Conservation (phyloP, 2,888 invertebrate species). For the Notodonta ziczac region DNA sequence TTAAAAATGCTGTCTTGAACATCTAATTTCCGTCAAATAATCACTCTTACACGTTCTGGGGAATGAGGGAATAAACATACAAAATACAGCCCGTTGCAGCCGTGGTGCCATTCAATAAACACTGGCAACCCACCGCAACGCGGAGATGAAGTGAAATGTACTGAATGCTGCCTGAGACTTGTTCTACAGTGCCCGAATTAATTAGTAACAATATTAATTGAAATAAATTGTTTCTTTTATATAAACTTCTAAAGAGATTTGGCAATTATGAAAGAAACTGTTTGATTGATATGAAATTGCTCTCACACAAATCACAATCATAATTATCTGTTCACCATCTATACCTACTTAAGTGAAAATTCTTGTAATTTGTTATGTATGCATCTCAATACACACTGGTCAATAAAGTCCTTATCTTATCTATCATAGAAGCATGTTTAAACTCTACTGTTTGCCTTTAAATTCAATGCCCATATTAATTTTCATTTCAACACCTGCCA, state of each 20-base stretch:
- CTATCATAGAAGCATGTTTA: no score
- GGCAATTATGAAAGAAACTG: no score
- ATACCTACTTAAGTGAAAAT: no score
- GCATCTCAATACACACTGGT: no score
- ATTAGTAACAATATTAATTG: no score
- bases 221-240: no score
- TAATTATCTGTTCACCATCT: no score
- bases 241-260: no score
- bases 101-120: constrained; percentile 26
- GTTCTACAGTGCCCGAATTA: constrained; percentile 26
- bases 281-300: no score
- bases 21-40: neutral
- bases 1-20: constrained; percentile 8
- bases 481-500: neutral
- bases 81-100: constrained; percentile 18
- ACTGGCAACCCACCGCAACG: constrained; percentile 24
- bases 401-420: no score
- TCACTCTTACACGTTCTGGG: constrained; percentile 2
- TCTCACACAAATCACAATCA: no score
- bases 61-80: constrained; percentile 36
- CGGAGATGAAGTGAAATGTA: constrained; percentile 36
- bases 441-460: constrained; percentile 15
- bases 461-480: neutral
- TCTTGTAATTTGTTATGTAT: no score
- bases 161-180: constrained; percentile 26